A percentile compares a stretch with the other conserved stretches of the same genome.
phyloP scores from a whole-genome alignment of 2,888 invertebrate genomes.

The Cantharis rustica region DNA sequence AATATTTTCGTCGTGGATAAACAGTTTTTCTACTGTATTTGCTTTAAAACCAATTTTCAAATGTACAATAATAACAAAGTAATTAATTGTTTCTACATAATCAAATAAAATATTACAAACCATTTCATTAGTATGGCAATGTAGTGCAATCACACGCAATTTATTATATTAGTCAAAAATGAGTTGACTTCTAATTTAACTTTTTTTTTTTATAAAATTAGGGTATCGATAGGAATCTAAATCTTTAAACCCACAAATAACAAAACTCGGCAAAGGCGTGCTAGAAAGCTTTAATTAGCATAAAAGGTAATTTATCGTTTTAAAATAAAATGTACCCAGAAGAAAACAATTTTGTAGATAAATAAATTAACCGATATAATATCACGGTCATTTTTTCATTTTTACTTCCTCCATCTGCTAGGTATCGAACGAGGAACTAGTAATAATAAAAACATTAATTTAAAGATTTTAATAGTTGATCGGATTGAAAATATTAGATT shows the following conservation, averaged over 20 bases:
- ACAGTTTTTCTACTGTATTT: neutral
- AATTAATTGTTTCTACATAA: neutral
- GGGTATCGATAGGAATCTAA: neutral
- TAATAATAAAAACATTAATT: neutral
- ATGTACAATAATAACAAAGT: neutral
- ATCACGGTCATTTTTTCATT: neutral
- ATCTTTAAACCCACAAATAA: neutral
- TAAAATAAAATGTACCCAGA: neutral
- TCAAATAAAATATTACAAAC: neutral
- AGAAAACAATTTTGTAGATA: neutral
- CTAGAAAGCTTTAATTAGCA: neutral
- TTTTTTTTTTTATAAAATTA: neutral
- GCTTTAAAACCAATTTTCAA: neutral
- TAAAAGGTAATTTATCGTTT: neutral
- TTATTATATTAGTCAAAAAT: neutral
- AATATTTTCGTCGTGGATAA: neutral
- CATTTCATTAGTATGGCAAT: neutral
- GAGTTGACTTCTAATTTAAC: neutral
- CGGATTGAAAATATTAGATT: neutral
- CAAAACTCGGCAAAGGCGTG: neutral
- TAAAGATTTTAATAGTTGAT: neutral
- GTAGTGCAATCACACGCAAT: too few species aligned
- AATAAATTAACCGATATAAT: neutral
- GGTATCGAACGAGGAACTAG: neutral
- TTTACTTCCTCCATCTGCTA: neutral